These are phyloP conservation scores for Pteromalus puparum DNA, from an alignment of 1,140 invertebrate genomes.

Conservation along the genomic window DNA sequence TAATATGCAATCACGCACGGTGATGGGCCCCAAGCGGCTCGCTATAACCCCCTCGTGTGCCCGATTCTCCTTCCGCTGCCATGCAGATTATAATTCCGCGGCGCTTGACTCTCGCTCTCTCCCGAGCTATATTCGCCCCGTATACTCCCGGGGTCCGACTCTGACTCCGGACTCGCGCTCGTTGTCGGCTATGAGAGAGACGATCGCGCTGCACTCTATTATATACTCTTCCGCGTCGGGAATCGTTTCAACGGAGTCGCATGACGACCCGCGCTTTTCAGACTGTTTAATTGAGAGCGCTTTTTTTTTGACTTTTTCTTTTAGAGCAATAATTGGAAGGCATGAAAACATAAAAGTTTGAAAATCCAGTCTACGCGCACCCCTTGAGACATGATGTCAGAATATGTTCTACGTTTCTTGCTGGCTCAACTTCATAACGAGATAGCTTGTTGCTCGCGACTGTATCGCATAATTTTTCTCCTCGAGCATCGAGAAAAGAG, in stretches of 20 bases:
- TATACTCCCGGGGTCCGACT: neutral
- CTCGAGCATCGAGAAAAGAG: too few species aligned
- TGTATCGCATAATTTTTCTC: too few species aligned
- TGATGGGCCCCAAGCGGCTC: slow-evolving; percentile 59
- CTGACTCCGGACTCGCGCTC: too few species aligned
- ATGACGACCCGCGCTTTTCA: neutral
- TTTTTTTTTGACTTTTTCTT: too few species aligned
- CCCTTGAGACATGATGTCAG: too few species aligned
- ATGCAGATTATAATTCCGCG: slow-evolving; percentile 48
- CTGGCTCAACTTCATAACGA: too few species aligned
- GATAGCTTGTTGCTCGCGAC: too few species aligned
- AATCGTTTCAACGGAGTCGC: slow-evolving; percentile 3
- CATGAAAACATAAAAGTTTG: too few species aligned
- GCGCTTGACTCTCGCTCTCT: neutral
- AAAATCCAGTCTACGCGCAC: too few species aligned
- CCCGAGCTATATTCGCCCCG: neutral
- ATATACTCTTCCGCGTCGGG: neutral
- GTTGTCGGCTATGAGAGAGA: slow-evolving; percentile 26
- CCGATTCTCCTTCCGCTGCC: slow-evolving; percentile 2
- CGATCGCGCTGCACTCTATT: slow-evolving; percentile 7
- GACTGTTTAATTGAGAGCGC: too few species aligned
- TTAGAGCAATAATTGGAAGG: too few species aligned
- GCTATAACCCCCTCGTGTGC: slow-evolving; percentile 25
- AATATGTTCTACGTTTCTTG: too few species aligned
- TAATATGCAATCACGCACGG: slow-evolving; percentile 66